Evolutionary conservation across 30 jellyfish, hydroid and myxozoan species (phyloP), one percentile per base, ranked within the genome.

Genomic region (Hydractinia echinata): DNA sequence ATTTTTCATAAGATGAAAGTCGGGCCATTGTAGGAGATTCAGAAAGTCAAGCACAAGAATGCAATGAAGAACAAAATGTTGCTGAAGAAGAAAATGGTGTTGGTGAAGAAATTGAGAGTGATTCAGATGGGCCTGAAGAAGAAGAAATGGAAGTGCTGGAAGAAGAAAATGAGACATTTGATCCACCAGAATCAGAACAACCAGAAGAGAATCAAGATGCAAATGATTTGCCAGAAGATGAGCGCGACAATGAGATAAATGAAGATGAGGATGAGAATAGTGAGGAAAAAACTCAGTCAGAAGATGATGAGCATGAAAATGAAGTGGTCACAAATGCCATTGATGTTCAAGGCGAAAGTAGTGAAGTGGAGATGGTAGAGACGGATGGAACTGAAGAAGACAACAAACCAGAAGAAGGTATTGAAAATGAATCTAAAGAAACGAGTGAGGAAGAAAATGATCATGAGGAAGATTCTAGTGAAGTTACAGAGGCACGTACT

Each of bases 181-280:
- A 44, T 21, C 16, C 39, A 30, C 53, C 15, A 61, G 87, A 62
- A 7, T 5, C 67, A 5, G 55, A n/a, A 13, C 81, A 78, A 10
- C 9, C 20, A 44, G 67, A 62, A 13, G 83, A 48, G 30, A 54
- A 61, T 61, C 16, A 52, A 50, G 87, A 52, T 61, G 70, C 66
- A 6, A 66, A 54, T 21, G 76, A 79, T 44, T 62, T 79, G 44
- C 51, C 54, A 39, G 87, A 61, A 79, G 76, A 79, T 61, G 81
- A 79, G 66, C 76, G 55, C 44, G 74, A 11, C 16, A 50, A 61
- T 9, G 87, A 55, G 55, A 58, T 14, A 5, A 88, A 55, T 62
- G 18, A 16, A 5, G 53, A 14, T 62, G 50, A 64, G 68, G 88
- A 10, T 62, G 86, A 8, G 53, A 86, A 77, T n/a, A 83, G 19